Base-by-base conservation (phyloP, 53 echinoderm and acorn worm genomes). In the Arbacia lixula region DNA sequence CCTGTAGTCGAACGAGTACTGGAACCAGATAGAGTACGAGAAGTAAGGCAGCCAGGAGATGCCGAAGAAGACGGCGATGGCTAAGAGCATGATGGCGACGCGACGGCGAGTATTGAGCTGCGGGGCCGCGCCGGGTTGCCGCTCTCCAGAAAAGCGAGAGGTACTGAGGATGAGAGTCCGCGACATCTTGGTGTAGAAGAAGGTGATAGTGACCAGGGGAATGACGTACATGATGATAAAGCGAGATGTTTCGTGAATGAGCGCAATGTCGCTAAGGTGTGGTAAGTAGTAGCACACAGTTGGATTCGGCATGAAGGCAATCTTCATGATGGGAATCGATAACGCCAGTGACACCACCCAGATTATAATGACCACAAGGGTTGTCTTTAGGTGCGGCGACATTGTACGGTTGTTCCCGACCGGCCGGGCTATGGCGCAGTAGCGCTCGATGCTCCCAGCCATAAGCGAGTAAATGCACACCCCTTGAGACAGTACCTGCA, bases 381-480 rank as follows among this genome's bases (percentile, higher is more conserved):
- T 33, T 2, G 92, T 90, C 27, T 69, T 88, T 43, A 81, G 66
- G 6, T 53, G 66, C 5, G 90, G 88, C 56, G 77, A 90, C 65
- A 86, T 22, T 0, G 77, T 71, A 53, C 82, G 42, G 58, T 87
- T 87, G 14, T 85, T 58, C 17, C 90, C 87, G 6, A 92, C 83
- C 4, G 82, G 82, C 22, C 88, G 85, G 21, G 89, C 86, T 16
- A 95, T 92, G 12, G 95, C 95, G 25, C 87, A 72, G 53, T 95
- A 92, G 16, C 95, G 89, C 65, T 95, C 95, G 25, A 89, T 72
- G 46, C 87, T 83, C 10, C 91, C 89, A 9, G 92, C 92, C 82
- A 90, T 83, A 5, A 95, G 69, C 2, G 95, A 95, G 31, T 85
- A 92, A 21, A 95, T 73, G 46, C 92, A 95, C 4, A 92, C 95